phyloP scores from a whole-genome alignment of 2,797 vertebrate genomes.

The Craterocephalus amniculus region DNA sequence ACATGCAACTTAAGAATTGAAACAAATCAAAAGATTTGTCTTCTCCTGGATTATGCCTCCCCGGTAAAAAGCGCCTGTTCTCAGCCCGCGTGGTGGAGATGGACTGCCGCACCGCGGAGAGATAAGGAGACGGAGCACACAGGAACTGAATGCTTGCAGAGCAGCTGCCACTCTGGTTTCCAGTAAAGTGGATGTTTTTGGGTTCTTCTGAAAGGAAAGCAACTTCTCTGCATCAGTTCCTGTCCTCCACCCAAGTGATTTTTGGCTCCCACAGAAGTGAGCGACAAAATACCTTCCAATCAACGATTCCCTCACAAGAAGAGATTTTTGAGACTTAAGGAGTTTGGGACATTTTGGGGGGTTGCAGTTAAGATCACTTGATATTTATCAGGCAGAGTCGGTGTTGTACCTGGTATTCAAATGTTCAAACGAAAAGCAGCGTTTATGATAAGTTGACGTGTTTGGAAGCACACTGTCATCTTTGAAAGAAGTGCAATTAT shows the following conservation, averaged over 20 bases:
- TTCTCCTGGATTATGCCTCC: constrained; percentile 76
- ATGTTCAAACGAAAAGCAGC: constrained; percentile 23
- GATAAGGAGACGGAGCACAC: constrained; percentile 54
- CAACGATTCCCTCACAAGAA: constrained; percentile 51
- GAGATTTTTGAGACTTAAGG: constrained; percentile 50
- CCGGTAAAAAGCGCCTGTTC: constrained; percentile 59
- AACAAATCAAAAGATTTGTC: constrained; percentile 77
- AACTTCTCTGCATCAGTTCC: constrained; percentile 60
- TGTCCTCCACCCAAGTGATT: constrained; percentile 69
- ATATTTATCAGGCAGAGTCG: constrained; percentile 49
- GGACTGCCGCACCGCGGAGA: constrained; percentile 50
- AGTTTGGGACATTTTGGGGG: constrained; percentile 49
- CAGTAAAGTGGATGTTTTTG: constrained; percentile 55
- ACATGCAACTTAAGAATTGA: constrained; percentile 57
- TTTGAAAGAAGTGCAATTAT: constrained; percentile 66
- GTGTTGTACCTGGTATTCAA: constrained; percentile 24
- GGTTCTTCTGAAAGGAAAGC: constrained; percentile 44
- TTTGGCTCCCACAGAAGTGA: constrained; percentile 33
- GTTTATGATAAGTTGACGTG: constrained; percentile 49
- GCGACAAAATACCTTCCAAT: constrained; percentile 58
- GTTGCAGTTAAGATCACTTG: constrained; percentile 51
- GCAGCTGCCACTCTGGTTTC: constrained; percentile 46
- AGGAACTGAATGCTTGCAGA: constrained; percentile 56
- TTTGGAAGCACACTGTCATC: constrained; percentile 38
- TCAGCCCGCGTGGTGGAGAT: constrained; percentile 40